phyloP scores from a whole-genome alignment of 2,113 vertebrate genomes.

The Connochaetes taurinus region DNA sequence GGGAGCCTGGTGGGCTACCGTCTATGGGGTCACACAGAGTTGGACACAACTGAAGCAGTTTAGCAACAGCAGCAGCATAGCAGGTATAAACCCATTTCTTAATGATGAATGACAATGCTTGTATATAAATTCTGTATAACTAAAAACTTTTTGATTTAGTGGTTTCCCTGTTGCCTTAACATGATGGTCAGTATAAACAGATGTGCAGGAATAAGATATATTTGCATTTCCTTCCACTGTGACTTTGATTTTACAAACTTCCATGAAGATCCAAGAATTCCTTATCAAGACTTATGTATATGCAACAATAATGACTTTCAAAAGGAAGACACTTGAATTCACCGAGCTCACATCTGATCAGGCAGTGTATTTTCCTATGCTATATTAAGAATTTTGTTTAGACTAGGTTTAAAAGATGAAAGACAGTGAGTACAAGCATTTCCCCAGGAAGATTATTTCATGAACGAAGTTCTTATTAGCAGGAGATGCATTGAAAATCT shows the following conservation, averaged over 20 bases:
- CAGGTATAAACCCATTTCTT: constrained; percentile 35
- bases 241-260: background rate
- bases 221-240: background rate
- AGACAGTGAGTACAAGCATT: background rate
- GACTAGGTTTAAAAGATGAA: background rate
- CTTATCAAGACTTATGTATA: background rate
- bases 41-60: no score
- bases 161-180: background rate
- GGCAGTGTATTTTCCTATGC: background rate
- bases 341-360: background rate
- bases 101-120: background rate
- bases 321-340: background rate
- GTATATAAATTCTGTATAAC: constrained; percentile 7
- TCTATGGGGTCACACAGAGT: no score
- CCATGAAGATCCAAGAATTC: background rate
- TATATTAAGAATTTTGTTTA: background rate
- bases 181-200: background rate
- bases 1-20: no score
- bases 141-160: constrained; percentile 23
- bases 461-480: background rate
- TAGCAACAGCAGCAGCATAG: no score
- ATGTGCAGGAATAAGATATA: background rate
- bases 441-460: background rate
- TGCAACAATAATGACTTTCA: background rate
- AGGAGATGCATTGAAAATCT: background rate